These are phyloP conservation scores for Mormyrus hasselquistii DNA, from an alignment of 2,797 vertebrate species.

Conservation along the genomic window DNA sequence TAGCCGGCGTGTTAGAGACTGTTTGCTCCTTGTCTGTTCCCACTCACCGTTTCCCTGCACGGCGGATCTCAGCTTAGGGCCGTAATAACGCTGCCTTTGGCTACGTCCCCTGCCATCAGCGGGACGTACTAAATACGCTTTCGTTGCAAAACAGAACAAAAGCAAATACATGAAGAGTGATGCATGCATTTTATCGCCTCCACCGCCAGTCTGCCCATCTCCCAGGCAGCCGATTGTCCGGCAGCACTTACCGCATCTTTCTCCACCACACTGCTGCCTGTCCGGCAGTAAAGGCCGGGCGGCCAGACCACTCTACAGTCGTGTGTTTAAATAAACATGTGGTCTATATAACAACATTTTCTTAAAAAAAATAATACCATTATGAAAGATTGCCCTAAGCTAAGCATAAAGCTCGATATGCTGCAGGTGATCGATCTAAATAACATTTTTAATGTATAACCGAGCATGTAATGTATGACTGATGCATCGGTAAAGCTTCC, in stretches of 20 bases:
- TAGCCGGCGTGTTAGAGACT: neutral
- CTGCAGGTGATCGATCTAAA: neutral
- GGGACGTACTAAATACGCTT: constrained; percentile 80
- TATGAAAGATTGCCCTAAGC: neutral
- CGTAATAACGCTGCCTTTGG: constrained; percentile 70
- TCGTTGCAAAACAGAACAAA: constrained; percentile 68
- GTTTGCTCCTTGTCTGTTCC: constrained; percentile 36
- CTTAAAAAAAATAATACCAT: neutral
- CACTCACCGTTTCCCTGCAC: constrained; percentile 86
- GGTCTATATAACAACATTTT: neutral
- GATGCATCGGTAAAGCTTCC: constrained; percentile 11
- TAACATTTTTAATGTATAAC: neutral
- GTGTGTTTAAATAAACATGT: neutral
- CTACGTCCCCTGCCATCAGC: constrained; percentile 74
- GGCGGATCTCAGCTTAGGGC: constrained; percentile 77
- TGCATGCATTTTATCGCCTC: neutral
- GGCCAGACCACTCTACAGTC: neutral
- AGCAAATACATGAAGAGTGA: constrained; percentile 26
- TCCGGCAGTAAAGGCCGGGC: neutral
- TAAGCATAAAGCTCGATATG: neutral
- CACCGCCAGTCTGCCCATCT: neutral
- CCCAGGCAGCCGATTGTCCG: neutral
- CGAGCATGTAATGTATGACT: neutral
- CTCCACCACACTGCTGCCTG: neutral
- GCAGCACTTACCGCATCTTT: neutral